Evolutionary conservation across 2,797 vertebrate genomes (phyloP).

Genomic region (Phalloptychus januarius): DNA sequence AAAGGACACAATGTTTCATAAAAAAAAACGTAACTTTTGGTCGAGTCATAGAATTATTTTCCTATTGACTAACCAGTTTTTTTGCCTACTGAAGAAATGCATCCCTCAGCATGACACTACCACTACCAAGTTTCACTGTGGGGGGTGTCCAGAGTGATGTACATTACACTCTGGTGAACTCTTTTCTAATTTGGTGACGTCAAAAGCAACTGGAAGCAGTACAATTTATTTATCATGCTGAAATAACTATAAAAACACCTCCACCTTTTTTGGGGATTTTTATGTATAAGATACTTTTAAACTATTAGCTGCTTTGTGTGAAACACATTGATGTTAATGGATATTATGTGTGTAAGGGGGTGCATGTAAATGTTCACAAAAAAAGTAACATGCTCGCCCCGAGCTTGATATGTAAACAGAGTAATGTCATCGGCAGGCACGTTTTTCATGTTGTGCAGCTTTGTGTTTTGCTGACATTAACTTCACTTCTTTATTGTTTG

Average conservation of each 20-base stretch:
- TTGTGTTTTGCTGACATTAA: conserved; percentile 11
- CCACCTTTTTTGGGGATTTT: background rate
- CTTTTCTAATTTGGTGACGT: background rate
- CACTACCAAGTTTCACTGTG: background rate
- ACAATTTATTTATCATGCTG: background rate
- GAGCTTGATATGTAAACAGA: conserved; percentile 1
- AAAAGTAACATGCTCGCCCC: background rate
- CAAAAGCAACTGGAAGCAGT: background rate
- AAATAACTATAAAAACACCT: background rate
- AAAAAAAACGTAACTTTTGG: background rate
- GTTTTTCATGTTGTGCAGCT: background rate
- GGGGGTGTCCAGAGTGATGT: background rate
- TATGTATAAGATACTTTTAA: background rate
- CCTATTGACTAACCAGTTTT: background rate
- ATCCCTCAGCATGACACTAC: background rate
- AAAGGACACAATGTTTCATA: background rate
- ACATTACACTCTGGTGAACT: background rate
- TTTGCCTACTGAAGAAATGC: background rate
- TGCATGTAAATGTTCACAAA: background rate
- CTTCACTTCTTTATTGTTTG: background rate
- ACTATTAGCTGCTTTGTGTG: background rate
- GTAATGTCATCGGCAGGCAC: background rate
- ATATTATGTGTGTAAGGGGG: too few species aligned
- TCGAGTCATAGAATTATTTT: background rate
- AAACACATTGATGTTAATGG: background rate